Conservation (phyloP, 2,797 vertebrate genomes). For the Enteromius paludinosus region DNA sequence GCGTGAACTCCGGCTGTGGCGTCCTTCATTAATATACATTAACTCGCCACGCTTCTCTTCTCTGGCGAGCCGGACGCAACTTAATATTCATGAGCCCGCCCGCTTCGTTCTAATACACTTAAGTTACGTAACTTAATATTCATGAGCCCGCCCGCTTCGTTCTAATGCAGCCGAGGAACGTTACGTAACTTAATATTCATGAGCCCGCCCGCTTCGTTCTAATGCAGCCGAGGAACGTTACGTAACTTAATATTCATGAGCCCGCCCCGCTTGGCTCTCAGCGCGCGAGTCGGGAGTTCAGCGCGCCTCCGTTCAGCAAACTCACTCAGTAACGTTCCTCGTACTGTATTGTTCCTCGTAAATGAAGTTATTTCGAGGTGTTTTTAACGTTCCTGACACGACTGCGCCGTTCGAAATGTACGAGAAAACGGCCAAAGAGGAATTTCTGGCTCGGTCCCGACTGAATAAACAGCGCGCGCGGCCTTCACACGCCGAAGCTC, state of each 20-base stretch:
- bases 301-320: conserved; percentile 3
- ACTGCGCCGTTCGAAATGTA: background rate
- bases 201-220: too few species aligned
- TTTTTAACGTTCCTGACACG: too few species aligned
- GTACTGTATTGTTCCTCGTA: too few species aligned
- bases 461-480: conserved; percentile 13
- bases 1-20: background rate
- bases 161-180: too few species aligned
- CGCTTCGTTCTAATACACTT: background rate
- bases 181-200: too few species aligned
- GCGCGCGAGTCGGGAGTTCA: background rate
- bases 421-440: background rate
- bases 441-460: background rate
- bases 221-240: too few species aligned
- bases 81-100: conserved; percentile 25
- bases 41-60: background rate
- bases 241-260: too few species aligned
- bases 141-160: too few species aligned
- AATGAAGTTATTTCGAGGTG: background rate
- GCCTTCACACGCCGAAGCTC: background rate
- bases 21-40: conserved; percentile 12
- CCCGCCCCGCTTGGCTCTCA: conserved; percentile 7
- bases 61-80: background rate
- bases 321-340: background rate
- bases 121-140: conserved; percentile 7